These are phyloP conservation scores for Harpegnathos saltator DNA, from an alignment of 1,140 invertebrate genomes.

Conservation along the genomic window DNA sequence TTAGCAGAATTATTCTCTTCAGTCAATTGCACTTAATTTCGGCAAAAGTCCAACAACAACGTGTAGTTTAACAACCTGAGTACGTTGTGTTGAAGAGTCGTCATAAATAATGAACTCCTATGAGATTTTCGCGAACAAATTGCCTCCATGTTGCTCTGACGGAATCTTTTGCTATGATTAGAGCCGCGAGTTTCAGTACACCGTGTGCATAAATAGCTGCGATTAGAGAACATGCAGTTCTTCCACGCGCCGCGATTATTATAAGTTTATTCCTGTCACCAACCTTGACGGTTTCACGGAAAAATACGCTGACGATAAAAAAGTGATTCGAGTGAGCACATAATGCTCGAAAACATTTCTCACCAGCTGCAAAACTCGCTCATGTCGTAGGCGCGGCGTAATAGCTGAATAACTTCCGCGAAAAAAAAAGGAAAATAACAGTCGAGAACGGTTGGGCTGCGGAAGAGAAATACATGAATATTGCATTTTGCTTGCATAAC, in stretches of 20 bases:
- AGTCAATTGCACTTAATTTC: no score
- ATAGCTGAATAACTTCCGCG: neutral
- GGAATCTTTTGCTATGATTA: no score
- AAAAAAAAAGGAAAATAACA: neutral
- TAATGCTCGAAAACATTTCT: neutral
- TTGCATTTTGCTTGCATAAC: conserved; percentile 20
- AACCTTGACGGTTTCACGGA: neutral
- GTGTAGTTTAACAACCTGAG: no score
- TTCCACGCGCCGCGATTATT: conserved; percentile 9
- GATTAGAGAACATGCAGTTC: conserved; percentile 2
- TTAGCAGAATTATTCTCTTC: no score
- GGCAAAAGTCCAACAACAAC: no score
- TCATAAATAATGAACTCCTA: no score
- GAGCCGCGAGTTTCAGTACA: no score
- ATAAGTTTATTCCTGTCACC: conserved; percentile 1
- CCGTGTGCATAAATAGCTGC: neutral
- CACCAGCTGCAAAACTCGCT: neutral
- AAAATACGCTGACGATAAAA: no score
- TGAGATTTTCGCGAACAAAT: no score
- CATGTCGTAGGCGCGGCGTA: neutral
- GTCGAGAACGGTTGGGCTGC: neutral
- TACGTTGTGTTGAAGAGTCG: no score
- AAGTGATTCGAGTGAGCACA: no score
- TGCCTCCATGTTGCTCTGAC: no score
- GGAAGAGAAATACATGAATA: conserved; percentile 21